Evolutionary conservation across 2,888 invertebrate genomes (phyloP).

Genomic region (Torymus auratus): DNA sequence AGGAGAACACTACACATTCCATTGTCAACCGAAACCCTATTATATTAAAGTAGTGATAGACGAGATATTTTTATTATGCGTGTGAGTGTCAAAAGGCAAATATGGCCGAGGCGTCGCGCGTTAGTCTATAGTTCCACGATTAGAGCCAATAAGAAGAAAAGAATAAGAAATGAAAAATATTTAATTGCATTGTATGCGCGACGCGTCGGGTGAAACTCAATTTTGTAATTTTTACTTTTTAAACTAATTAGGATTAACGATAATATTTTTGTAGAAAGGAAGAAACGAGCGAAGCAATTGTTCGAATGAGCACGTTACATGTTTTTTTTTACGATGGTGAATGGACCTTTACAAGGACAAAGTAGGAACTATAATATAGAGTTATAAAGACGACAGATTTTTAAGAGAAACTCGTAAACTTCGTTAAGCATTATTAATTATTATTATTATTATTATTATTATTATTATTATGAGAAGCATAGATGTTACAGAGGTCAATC

Average conservation of each 20-base stretch:
- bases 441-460: conserved; percentile 54
- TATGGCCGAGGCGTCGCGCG: conserved; percentile 28
- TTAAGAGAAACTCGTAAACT: conserved; percentile 46
- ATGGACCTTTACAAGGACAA: conserved; percentile 62
- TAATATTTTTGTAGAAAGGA: conserved; percentile 46
- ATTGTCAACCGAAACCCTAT: conserved; percentile 66
- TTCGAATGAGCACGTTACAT: conserved; percentile 53
- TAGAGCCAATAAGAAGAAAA: conserved; percentile 16
- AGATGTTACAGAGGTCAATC: conserved; percentile 64
- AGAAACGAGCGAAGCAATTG: conserved; percentile 40
- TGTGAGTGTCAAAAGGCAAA: conserved; percentile 54
- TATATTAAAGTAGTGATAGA: conserved; percentile 61
- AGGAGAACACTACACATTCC: conserved; percentile 71
- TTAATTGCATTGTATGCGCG: conserved; percentile 19
- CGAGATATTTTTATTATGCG: conserved; percentile 63
- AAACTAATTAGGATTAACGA: conserved; percentile 35
- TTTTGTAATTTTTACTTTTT: conserved; percentile 50
- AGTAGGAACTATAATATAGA: conserved; percentile 42
- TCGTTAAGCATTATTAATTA: conserved; percentile 63
- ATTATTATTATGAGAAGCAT: conserved; percentile 54
- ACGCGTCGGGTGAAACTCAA: conserved; percentile 31
- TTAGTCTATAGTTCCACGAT: conserved; percentile 35
- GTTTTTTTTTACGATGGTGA: conserved; percentile 62
- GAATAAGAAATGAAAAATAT: conserved; percentile 10
- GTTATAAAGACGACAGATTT: neutral